phyloP scores from a whole-genome alignment of 2,113 vertebrate species.

The Marmota flaviventris region DNA sequence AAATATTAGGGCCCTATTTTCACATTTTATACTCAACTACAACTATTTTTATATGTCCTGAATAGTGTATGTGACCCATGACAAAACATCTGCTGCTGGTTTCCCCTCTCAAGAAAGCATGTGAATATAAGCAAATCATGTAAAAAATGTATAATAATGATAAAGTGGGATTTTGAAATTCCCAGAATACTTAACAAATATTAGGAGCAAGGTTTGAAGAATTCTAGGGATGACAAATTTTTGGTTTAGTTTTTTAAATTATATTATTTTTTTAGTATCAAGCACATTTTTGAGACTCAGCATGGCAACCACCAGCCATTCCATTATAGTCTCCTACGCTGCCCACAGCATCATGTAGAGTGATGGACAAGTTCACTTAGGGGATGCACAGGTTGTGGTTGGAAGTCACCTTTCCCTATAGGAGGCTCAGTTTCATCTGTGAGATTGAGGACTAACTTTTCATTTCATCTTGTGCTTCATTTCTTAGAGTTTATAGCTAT shows the following conservation, averaged over 20 bases:
- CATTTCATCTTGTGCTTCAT: background rate
- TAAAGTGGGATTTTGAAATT: background rate
- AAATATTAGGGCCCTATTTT: background rate
- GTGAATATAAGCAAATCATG: too few relatives aligned
- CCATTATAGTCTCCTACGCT: background rate
- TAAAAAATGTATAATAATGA: background rate
- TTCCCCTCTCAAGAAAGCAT: too few relatives aligned
- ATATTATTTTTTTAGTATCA: too few relatives aligned
- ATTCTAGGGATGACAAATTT: background rate
- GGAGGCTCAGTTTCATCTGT: background rate
- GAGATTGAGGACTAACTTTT: background rate
- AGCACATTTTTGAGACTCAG: too few relatives aligned
- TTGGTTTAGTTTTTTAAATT: too few relatives aligned
- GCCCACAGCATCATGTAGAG: background rate
- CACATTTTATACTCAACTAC: background rate
- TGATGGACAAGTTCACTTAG: rapidly evolving
- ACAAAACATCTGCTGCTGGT: background rate
- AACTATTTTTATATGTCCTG: background rate
- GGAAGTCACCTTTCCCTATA: background rate
- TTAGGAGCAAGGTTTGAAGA: background rate
- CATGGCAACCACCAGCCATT: too few relatives aligned
- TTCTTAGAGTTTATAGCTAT: background rate
- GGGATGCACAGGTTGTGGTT: too few relatives aligned
- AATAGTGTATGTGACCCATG: too few relatives aligned
- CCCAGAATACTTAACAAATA: too few relatives aligned